Base-by-base conservation (phyloP, 1,140 invertebrate species). In the Hypsibius dujardini region DNA sequence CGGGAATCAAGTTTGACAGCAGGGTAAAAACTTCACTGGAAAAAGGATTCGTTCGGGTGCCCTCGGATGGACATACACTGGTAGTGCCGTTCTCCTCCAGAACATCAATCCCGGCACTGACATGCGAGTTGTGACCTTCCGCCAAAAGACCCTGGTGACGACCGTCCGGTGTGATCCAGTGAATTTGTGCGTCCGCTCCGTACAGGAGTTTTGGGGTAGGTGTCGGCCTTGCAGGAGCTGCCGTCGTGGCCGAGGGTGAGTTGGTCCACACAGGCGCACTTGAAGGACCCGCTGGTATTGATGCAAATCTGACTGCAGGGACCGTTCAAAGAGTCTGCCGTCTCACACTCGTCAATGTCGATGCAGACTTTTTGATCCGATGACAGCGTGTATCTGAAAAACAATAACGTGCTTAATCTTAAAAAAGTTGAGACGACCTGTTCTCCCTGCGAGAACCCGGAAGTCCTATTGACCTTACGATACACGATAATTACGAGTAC, bases 301-400 rank as follows among this genome's bases (percentile, higher is more conserved):
- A 15, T 67, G 62, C 62, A 67, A 12, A 15, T 15, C 62, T 67
- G 62, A 42, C 42, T 42, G 42, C 62, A 67, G 45, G 62, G 62
- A 3, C 62, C 62, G 7, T n/a, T n/a, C 7, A 56, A n/a, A 7
- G 42, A 67, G 62, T 42, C 12, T 3, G 12, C 45, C 45, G 62
- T 56, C n/a, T 7, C 50, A 42, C 62, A 67, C 45, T 67, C 62
- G 45, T 67, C 62, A 42, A 67, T 67, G 42, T 67, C 62, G 3
- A 45, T 42, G 42, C 62, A 67, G 12, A 42, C 12, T 67, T 42
- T 67, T 42, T 7, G 12, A 45, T 67, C 62, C 12, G 12, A 3
- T 7, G 62, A 67, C 62, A 67, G 62, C 12, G 42, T 7, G 45
- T 15, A 67, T 42, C 62, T 67, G 45, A 12, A 56, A 28, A 0